phyloP scores from a whole-genome alignment of 2,797 vertebrate species.

The Emydoidea blandingii region DNA sequence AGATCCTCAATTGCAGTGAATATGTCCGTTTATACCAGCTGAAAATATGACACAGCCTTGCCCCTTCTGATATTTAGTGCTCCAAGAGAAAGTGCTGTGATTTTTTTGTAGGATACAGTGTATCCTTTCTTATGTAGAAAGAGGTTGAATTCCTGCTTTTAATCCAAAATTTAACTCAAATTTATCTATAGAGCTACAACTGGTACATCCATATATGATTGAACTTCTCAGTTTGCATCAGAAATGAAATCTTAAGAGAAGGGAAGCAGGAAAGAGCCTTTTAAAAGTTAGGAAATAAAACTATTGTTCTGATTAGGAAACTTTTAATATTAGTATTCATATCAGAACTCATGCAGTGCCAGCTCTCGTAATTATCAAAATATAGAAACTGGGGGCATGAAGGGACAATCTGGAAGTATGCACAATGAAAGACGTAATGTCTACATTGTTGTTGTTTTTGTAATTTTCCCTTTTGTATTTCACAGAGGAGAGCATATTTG shows the following conservation, averaged over 20 bases:
- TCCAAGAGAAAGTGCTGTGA: neutral
- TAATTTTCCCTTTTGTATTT: constrained; percentile 9
- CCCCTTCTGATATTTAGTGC: neutral
- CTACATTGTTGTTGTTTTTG: constrained; percentile 38
- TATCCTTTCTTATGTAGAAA: neutral
- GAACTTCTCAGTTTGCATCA: neutral
- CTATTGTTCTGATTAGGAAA: constrained; percentile 32
- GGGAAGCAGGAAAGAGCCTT: neutral
- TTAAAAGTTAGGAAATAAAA: constrained; percentile 18
- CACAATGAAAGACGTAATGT: constrained; percentile 5
- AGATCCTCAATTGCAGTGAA: neutral
- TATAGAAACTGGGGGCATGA: neutral
- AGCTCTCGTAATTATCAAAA: constrained; percentile 43
- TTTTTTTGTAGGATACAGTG: neutral
- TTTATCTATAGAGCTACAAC: neutral
- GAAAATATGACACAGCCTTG: neutral
- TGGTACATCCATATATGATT: neutral
- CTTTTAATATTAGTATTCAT: constrained; percentile 39
- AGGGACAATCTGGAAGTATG: neutral
- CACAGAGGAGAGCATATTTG: neutral
- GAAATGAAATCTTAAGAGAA: constrained; percentile 10
- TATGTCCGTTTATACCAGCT: neutral
- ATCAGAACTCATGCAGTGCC: neutral
- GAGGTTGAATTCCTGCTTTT: constrained; percentile 16
- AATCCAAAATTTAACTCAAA: neutral